Percentiles rank a stretch among this genome's conserved stretches.
Conservation (phyloP, 2,797 vertebrate species). For the Rhinatrema bivittatum region DNA sequence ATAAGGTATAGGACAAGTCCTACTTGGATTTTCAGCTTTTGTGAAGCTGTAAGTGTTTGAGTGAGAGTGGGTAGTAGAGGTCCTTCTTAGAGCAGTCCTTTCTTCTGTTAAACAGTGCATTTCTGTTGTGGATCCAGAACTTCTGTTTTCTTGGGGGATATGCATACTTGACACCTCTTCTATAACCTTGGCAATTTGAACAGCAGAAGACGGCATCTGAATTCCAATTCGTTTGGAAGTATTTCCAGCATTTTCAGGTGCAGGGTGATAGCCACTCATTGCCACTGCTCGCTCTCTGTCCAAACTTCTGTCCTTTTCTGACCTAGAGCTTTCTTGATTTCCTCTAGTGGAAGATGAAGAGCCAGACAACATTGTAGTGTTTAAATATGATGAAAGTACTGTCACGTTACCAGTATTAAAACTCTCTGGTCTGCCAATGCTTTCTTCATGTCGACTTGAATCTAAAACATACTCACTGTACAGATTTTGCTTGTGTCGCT, state of each 20-base stretch:
- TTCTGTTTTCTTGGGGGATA: slow-evolving; percentile 65
- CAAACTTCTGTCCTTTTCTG: slow-evolving; percentile 71
- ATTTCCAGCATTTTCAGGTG: slow-evolving; percentile 52
- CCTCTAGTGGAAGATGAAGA: slow-evolving; percentile 68
- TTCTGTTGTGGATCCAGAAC: slow-evolving; percentile 55
- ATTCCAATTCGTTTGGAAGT: slow-evolving; percentile 68
- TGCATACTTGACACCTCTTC: slow-evolving; percentile 76
- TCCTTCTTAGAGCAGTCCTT: slow-evolving; percentile 55
- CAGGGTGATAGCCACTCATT: slow-evolving; percentile 51
- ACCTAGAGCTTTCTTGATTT: slow-evolving; percentile 56
- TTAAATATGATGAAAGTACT: slow-evolving; percentile 72
- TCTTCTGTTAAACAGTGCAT: slow-evolving; percentile 64
- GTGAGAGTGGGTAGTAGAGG: slow-evolving; percentile 56
- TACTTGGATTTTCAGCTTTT: slow-evolving; percentile 63
- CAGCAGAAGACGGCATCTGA: slow-evolving; percentile 61
- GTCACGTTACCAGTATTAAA: slow-evolving; percentile 65
- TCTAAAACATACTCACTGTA: slow-evolving; percentile 73
- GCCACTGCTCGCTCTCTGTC: slow-evolving; percentile 64
- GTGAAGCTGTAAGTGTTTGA: slow-evolving; percentile 61
- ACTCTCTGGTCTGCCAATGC: slow-evolving; percentile 57
- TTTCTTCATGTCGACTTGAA: slow-evolving; percentile 58
- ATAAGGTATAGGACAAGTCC: slow-evolving; percentile 66
- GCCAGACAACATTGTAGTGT: slow-evolving; percentile 78
- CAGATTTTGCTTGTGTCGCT: slow-evolving; percentile 70
- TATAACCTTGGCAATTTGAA: slow-evolving; percentile 74